These are phyloP conservation scores for Dermolepida albohirtum DNA, from an alignment of 2,888 invertebrate species.

Conservation along the genomic window DNA sequence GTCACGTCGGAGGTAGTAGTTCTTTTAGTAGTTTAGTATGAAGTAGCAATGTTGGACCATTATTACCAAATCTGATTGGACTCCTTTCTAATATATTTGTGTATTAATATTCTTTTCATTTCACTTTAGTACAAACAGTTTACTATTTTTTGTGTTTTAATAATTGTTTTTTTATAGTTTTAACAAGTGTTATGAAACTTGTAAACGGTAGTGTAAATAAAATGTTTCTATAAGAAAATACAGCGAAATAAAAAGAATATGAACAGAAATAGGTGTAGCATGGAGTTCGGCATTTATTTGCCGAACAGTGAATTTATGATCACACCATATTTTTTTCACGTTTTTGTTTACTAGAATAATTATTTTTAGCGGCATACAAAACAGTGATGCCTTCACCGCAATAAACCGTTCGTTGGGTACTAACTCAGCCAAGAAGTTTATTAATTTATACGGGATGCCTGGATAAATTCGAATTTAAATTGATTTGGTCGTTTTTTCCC, in stretches of 20 bases:
- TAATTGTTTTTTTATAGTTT: too few relatives aligned
- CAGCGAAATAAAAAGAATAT: neutral
- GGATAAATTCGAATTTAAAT: conserved; percentile 13
- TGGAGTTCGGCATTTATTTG: neutral
- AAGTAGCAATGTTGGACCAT: too few relatives aligned
- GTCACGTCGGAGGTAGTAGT: too few relatives aligned
- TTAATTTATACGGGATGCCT: conserved; percentile 17
- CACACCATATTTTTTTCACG: conserved; percentile 1
- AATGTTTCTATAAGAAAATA: neutral
- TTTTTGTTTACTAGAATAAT: conserved; percentile 19
- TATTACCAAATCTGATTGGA: too few relatives aligned
- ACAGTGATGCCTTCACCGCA: neutral
- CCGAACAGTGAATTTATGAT: neutral
- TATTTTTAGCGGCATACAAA: conserved; percentile 6
- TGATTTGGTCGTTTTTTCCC: conserved; percentile 19
- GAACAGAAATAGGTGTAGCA: conserved; percentile 1
- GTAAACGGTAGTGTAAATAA: too few relatives aligned
- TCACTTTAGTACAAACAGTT: too few relatives aligned
- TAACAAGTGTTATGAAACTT: too few relatives aligned
- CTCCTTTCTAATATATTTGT: too few relatives aligned
- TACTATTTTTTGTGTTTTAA: too few relatives aligned
- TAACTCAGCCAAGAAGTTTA: conserved; percentile 19
- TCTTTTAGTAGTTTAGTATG: too few relatives aligned
- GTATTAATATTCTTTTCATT: too few relatives aligned
- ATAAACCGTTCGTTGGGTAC: conserved; percentile 13